phyloP scores from a whole-genome alignment of 2,113 vertebrate species.

The Periophthalmus modestus region DNA sequence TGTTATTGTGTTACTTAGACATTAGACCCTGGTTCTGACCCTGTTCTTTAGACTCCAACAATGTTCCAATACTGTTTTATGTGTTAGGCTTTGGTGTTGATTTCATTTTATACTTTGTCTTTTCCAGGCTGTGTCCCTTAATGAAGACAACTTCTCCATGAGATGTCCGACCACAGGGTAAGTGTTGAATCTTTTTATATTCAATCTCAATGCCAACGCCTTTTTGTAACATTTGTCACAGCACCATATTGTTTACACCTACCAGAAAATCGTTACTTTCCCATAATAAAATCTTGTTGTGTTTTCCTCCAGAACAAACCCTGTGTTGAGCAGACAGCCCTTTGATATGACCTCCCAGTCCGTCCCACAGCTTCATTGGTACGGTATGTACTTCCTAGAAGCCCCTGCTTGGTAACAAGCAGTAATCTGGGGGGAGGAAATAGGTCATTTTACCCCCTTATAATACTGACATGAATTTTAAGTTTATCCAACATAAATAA shows the following conservation, averaged over 20 bases:
- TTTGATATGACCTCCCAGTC: slow-evolving; percentile 67
- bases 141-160: slow-evolving; percentile 78
- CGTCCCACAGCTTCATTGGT: slow-evolving; percentile 39
- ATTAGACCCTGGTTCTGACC: too few species aligned
- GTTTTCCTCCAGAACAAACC: slow-evolving; percentile 67
- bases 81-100: neutral
- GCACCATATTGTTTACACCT: too few species aligned
- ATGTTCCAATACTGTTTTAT: too few species aligned
- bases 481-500: too few species aligned
- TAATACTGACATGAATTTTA: too few species aligned
- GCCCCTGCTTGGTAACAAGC: too few species aligned
- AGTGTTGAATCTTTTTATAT: neutral
- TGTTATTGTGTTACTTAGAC: too few species aligned
- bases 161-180: slow-evolving; percentile 79
- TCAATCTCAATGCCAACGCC: too few species aligned
- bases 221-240: neutral
- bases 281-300: neutral
- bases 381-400: neutral
- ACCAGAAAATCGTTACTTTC: too few species aligned
- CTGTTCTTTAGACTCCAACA: too few species aligned
- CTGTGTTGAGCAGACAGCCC: slow-evolving; percentile 37
- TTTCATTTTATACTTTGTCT: slow-evolving; percentile 1
- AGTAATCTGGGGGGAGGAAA: too few species aligned
- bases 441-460: too few species aligned
- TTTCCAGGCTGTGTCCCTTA: slow-evolving; percentile 70